Evolutionary conservation across 2,113 vertebrate species (phyloP).

Genomic region (Tachuris rubrigastra): DNA sequence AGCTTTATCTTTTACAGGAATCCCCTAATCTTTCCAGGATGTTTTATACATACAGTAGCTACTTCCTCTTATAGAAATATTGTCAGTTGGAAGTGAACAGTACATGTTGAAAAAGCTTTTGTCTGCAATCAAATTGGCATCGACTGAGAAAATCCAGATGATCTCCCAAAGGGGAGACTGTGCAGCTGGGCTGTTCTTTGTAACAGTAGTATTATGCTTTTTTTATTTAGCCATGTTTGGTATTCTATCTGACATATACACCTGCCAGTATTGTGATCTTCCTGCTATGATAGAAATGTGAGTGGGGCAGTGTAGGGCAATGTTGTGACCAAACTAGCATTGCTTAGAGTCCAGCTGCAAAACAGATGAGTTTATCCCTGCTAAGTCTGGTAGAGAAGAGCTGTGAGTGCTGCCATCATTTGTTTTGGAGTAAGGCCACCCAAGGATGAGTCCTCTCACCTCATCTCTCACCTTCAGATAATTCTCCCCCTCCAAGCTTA

Average conservation of each 20-base stretch:
- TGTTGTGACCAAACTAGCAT: neutral
- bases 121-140: slow-evolving; percentile 32
- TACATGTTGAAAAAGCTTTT: slow-evolving; percentile 43
- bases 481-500: neutral
- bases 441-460: neutral
- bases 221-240: neutral
- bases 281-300: neutral
- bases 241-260: neutral
- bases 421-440: neutral
- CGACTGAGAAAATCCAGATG: slow-evolving; percentile 12
- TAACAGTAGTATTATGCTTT: neutral
- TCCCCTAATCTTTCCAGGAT: slow-evolving; percentile 10
- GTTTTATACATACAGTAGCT: slow-evolving; percentile 48
- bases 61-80: slow-evolving; percentile 41
- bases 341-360: neutral
- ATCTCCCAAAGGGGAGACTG: slow-evolving; percentile 36
- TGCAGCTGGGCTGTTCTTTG: slow-evolving; percentile 40
- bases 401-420: neutral
- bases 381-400: neutral
- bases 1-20: neutral
- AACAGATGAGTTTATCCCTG: neutral
- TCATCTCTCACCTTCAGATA: neutral
- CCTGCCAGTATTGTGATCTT: neutral
- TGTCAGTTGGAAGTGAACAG: slow-evolving; percentile 1
- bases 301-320: neutral